Conservation (phyloP, 2,113 vertebrate genomes). For the Epinephelus moara region DNA sequence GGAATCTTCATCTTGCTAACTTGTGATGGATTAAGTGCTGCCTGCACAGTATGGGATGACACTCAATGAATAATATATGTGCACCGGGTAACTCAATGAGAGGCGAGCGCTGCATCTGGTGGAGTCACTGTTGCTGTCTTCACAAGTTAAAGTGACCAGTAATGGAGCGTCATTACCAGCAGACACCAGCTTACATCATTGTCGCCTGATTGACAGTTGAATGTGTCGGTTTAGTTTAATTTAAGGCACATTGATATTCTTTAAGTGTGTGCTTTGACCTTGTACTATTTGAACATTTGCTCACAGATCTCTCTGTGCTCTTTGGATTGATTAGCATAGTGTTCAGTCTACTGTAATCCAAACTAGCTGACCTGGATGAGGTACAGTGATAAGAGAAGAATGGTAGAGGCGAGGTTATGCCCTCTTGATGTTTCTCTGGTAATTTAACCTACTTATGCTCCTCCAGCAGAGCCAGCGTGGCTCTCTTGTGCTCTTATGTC, state of each 20-base stretch:
- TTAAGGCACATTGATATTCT: background rate
- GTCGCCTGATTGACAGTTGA: background rate
- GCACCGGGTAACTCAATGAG: slow-evolving; percentile 75
- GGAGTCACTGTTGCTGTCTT: slow-evolving; percentile 40
- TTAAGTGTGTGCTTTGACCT: background rate
- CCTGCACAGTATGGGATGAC: slow-evolving; percentile 78
- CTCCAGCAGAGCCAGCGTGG: background rate
- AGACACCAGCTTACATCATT: background rate
- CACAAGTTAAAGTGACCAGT: slow-evolving; percentile 18
- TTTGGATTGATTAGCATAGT: slow-evolving; percentile 20
- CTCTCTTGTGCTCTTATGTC: slow-evolving; percentile 23
- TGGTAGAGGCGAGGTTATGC: background rate
- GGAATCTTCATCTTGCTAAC: slow-evolving; percentile 48
- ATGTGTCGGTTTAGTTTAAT: background rate
- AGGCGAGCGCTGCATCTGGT: slow-evolving; percentile 44
- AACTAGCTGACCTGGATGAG: slow-evolving; percentile 39
- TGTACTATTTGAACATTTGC: background rate
- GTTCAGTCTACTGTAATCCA: slow-evolving; percentile 25
- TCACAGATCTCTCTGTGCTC: background rate
- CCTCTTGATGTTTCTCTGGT: slow-evolving; percentile 22
- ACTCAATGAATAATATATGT: slow-evolving; percentile 81
- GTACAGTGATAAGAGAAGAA: slow-evolving; percentile 34
- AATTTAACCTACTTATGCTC: slow-evolving; percentile 3
- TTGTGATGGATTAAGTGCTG: slow-evolving; percentile 66
- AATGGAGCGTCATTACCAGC: slow-evolving; percentile 8